Base-by-base conservation (phyloP, 2,888 invertebrate species). In the Rugalucina vietnamica region DNA sequence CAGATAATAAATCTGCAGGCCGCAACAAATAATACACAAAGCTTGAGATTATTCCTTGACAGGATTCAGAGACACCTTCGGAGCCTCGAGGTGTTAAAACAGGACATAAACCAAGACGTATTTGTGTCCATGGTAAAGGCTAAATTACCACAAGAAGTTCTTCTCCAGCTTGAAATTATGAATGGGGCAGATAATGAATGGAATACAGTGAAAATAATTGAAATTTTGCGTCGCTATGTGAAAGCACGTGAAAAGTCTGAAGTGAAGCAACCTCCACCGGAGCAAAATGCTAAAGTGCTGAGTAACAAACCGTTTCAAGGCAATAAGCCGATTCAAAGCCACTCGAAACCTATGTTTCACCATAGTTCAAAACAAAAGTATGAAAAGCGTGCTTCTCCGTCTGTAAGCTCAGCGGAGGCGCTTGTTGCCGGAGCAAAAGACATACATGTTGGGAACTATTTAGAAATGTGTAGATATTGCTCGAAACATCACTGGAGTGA, bases 61-160 rank as follows among this genome's bases (percentile, higher is more conserved):
- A 70, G 32, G 14, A 27, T 81, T 29, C 39, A 81, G 8, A 70
- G 54, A 36, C 60, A 82, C 54, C 74, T 82, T 0, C 39, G 82
- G 24, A 78, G 78, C 54, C 49, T 82, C 5, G 82, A 82, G 27
- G 74, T 74, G 10, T 43, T 77, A 36, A 29, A 37, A 39, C 76
- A 81, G 36, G 32, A 81, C 43, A 70, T 73, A 10, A 73, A 81
- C 29, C 81, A 81, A 29, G 72, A 72, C n/a, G 73, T 81, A n/a
- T 81, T 81, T 71, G 54, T 81, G 3, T 76, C 81, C 8, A 70
- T 81, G 76, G 36, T 81, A 14, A 69, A 54, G 36, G 34, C 81
- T 21, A 81, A 76, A 37, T 27, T 81, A 14, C 81, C 75, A 1
- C 34, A 80, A 32, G 74, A 65, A 39, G 71, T 78, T 4, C 36